Base-by-base conservation (phyloP, 2,888 invertebrate species). In the Reticulitermes lucifugus region DNA sequence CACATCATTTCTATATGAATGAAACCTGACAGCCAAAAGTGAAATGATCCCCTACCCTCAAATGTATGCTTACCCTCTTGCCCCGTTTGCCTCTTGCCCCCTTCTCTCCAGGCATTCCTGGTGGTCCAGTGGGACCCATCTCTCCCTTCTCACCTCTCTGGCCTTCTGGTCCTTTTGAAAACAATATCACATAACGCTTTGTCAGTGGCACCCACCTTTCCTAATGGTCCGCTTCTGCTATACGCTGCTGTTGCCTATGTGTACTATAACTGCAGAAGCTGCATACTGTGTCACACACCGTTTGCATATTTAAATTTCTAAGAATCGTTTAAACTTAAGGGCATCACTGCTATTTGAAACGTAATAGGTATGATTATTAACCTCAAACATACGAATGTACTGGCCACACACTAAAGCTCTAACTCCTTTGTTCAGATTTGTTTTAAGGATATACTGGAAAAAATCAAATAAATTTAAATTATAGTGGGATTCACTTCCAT, bases 81-180 rank as follows among this genome's bases (percentile, higher is more conserved):
- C 98, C 98, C 92, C 96, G 95, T 91, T 97, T 97, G 91, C 98
- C 98, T 90, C 98, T 94, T 89, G 95, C 94, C 90, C 98, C 98
- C 92, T 96, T 96, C 91, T 97, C 97, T 88, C 98, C 98, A 89
- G 94, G 92, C 89, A 93, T 92, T 89, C 97, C 97, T 89, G 95
- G 94, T 88, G 95, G 94, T 89, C 96, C 96, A 88, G 94, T 93
- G 88, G 95, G 95, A 89, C 97, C 97, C 88, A 94, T 89, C 89
- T 95, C 95, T 90, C 96, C 96, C 91, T 96, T 96, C 91, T 95
- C 95, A 90, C 97, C 97, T 91, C 95, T 90, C 88, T 92, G 92
- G 83, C 94, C 94, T 89, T 92, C 93, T 88, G 93, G 89, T 91
- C 94, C 93, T 94, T 92, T 89, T 51, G 29, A 84, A 84, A 77